These are phyloP conservation scores for Cinara cedri DNA, from an alignment of 2,888 invertebrate genomes.

Conservation along the genomic window DNA sequence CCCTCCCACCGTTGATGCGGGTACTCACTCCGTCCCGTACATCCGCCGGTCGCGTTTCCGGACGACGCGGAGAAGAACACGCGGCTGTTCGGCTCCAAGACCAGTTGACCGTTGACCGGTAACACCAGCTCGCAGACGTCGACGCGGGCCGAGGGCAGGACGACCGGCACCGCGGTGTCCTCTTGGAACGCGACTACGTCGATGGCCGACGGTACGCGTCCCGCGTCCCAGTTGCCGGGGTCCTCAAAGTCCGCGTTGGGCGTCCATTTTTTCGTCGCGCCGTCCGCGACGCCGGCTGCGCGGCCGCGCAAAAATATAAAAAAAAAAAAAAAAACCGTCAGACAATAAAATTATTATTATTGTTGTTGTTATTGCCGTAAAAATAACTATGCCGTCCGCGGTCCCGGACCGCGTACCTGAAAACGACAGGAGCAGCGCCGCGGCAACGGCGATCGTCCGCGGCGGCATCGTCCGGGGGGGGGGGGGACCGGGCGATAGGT, in stretches of 20 bases:
- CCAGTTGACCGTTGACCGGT: slow-evolving; percentile 48
- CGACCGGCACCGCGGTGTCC: slow-evolving; percentile 42
- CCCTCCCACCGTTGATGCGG: no score
- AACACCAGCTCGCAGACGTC: slow-evolving; percentile 46
- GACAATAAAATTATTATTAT: no score
- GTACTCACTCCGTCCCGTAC: slow-evolving; percentile 31
- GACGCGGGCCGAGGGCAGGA: slow-evolving; percentile 25
- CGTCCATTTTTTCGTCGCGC: slow-evolving; percentile 55
- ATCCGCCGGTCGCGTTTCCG: neutral
- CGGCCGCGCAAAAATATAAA: neutral
- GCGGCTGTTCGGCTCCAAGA: slow-evolving; percentile 23
- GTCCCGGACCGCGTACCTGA: slow-evolving; percentile 13
- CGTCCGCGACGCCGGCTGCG: neutral
- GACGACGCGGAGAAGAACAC: slow-evolving; percentile 20
- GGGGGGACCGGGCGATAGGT: no score
- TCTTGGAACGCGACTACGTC: slow-evolving; percentile 58
- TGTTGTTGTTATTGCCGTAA: no score
- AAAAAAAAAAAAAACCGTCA: no score
- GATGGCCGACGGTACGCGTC: slow-evolving; percentile 58
- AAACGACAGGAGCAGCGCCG: slow-evolving; percentile 2
- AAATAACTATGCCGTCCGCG: no score
- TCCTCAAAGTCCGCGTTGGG: slow-evolving; percentile 58
- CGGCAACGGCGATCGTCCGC: neutral
- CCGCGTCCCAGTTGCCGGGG: slow-evolving; percentile 58
- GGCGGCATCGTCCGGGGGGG: neutral